Percentiles rank a stretch among this genome's conserved stretches.
These are phyloP conservation scores for Capitulum mitella DNA, from an alignment of 2,888 invertebrate species.

Conservation along the genomic window DNA sequence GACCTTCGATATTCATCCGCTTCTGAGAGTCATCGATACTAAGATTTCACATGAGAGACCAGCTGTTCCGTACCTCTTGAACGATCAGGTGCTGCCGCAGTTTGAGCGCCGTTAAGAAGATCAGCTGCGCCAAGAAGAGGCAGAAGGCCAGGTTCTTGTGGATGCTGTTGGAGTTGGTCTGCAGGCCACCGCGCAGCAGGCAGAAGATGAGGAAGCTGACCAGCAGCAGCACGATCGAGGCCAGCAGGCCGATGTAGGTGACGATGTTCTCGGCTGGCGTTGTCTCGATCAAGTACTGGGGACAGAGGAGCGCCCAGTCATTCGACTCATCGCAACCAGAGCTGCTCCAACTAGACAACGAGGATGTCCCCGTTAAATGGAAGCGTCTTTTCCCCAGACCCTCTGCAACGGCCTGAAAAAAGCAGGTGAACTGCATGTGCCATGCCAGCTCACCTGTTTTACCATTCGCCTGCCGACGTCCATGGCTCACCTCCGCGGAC, in stretches of 20 bases:
- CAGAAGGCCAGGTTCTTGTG: constrained; percentile 88
- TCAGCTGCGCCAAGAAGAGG: constrained; percentile 73
- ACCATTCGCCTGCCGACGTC: no score
- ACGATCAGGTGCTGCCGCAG: constrained; percentile 68
- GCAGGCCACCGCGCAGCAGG: constrained; percentile 61
- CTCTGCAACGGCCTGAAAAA: no score
- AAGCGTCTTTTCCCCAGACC: no score
- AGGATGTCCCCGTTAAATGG: no score
- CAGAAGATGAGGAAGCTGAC: constrained; percentile 72
- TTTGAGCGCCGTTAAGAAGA: constrained; percentile 82
- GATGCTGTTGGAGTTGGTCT: constrained; percentile 76
- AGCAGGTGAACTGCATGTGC: no score
- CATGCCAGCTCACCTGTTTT: no score
- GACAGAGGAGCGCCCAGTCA: neutral
- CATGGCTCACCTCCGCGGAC: constrained; percentile 63
- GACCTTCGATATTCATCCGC: no score
- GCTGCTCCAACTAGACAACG: no score
- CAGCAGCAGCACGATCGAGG: constrained; percentile 71
- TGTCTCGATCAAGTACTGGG: constrained; percentile 61
- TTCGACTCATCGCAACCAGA: no score
- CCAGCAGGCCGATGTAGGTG: constrained; percentile 78
- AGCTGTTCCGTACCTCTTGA: no score
- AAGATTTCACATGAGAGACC: no score
- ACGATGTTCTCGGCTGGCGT: constrained; percentile 76
- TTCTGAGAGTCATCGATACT: no score